phyloP scores from a whole-genome alignment of 2,888 invertebrate species.

The Schizaphis graminum region DNA sequence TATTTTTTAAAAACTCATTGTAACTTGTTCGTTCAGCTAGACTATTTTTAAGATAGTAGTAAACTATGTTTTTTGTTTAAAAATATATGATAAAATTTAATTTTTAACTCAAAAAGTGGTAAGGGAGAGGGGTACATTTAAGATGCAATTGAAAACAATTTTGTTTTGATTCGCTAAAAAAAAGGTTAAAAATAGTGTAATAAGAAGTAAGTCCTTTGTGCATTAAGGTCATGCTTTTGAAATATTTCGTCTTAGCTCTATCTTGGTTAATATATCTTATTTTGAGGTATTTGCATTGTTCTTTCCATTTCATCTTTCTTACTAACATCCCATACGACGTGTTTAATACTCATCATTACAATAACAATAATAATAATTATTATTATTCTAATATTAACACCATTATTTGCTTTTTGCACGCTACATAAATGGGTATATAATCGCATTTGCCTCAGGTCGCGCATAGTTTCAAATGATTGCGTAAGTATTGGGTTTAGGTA shows the following conservation, averaged over 20 bases:
- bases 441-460: background rate
- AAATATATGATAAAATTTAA: background rate
- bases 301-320: background rate
- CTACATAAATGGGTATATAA: slow-evolving; percentile 16
- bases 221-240: background rate
- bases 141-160: background rate
- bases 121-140: too few species aligned
- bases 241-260: background rate
- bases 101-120: background rate
- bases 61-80: background rate
- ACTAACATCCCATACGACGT: background rate
- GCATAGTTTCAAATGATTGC: background rate
- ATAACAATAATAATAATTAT: background rate
- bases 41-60: too few species aligned
- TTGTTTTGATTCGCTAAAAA: background rate
- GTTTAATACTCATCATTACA: background rate
- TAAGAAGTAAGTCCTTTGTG: background rate
- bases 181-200: background rate
- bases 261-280: background rate
- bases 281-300: background rate
- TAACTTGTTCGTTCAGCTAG: too few species aligned
- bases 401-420: slow-evolving; percentile 20
- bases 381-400: background rate
- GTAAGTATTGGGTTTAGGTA: background rate
- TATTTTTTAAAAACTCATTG: background rate